Evolutionary conservation across 2,888 invertebrate species (phyloP), one percentile per base, ranked within the genome.

Genomic region (Lasioglossum figueresi): DNA sequence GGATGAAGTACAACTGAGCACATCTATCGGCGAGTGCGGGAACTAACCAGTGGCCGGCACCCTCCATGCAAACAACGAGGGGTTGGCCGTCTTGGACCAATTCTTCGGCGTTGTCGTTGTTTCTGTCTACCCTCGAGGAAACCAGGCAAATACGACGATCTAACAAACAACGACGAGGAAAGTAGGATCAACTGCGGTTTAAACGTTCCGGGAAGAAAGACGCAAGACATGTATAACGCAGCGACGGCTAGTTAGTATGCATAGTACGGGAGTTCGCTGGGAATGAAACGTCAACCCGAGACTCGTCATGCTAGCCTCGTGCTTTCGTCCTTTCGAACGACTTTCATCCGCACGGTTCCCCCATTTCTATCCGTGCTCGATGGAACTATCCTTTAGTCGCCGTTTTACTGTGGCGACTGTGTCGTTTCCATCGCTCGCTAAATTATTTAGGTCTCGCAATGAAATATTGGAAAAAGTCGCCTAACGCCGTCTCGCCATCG

Each of bases 281-380:
- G 94, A 94, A 94, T 94, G 94, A 94, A 94, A 94, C 93, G 94
- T 94, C 94, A 94, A 94, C 94, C 93, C 94, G 93, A 94, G 94
- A 93, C 94, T 94, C 94, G 94, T 94, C 94, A 94, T 94, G 93
- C 93, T 90, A 91, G 92, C 91, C 92, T 91, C 92, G 91, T 93
- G 92, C 91, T 92, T 93, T 92, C 92, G 89, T 91, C 89, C 91
- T 89, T 90, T 91, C 91, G 88, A 90, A 90, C 91, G 88, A 91
- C 90, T 91, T 89, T 91, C 91, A 84, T 90, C 88, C 88, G 88
- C 79, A 85, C 88, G 88, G 82, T 83, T 90, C 81, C 89, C 85
- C 86, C 87, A 78, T 63, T 75, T 83, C 83, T 72, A 73, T 86
- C 82, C 82, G 48, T 43, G 71, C 81, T 70, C 79, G 70, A 85